These are phyloP conservation scores for Andrena marginata DNA, from an alignment of 2,888 invertebrate genomes.

Conservation along the genomic window DNA sequence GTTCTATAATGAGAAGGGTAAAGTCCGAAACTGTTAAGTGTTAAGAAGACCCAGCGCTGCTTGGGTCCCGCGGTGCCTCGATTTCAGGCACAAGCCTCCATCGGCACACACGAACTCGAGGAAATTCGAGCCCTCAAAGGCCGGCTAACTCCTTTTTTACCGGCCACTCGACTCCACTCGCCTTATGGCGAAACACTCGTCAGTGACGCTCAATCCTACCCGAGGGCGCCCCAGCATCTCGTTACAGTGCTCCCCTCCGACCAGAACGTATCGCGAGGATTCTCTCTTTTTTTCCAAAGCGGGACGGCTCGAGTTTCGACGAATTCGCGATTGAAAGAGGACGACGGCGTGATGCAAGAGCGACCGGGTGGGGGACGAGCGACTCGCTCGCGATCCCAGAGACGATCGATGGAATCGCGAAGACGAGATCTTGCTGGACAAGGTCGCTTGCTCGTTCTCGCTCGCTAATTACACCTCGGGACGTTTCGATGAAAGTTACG, in stretches of 20 bases:
- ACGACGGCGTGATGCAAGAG: constrained; percentile 12
- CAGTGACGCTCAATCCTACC: constrained; percentile 63
- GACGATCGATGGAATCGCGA: constrained; percentile 41
- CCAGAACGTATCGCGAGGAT: not conserved
- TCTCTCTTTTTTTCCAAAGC: constrained; percentile 5
- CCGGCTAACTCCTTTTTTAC: constrained; percentile 63
- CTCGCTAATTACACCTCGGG: constrained; percentile 28
- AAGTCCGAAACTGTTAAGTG: not conserved
- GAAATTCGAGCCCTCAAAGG: constrained; percentile 70
- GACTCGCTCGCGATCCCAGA: not conserved
- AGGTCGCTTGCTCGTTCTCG: constrained; percentile 40
- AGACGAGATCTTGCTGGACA: constrained; percentile 40
- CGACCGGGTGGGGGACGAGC: not conserved
- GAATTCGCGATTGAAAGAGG: constrained; percentile 22
- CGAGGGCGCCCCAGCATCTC: constrained; percentile 3
- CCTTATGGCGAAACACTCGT: constrained; percentile 58
- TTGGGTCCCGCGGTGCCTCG: constrained; percentile 16
- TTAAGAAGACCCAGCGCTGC: constrained; percentile 11
- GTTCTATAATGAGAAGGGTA: too few species aligned
- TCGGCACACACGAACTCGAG: constrained; percentile 44
- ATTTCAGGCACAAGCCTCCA: constrained; percentile 31
- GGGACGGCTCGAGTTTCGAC: not conserved
- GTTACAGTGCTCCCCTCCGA: too few species aligned
- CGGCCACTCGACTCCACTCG: constrained; percentile 61
- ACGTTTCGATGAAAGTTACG: constrained; percentile 45